phyloP scores from a whole-genome alignment of 1,140 invertebrate genomes.

The Myzus persicae region DNA sequence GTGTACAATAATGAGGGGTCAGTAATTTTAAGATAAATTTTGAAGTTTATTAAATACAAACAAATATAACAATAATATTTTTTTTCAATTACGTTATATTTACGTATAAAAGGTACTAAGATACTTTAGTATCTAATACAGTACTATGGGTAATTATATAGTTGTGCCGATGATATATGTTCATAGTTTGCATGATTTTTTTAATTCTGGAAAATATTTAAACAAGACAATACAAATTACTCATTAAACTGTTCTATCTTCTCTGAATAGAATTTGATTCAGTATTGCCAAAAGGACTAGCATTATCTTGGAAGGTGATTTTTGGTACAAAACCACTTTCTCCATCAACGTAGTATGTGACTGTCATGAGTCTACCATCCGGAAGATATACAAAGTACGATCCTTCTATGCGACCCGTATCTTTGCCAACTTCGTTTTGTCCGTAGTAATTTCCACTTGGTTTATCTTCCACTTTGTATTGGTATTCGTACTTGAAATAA shows the following conservation, averaged over 20 bases:
- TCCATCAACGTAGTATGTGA: conserved; percentile 73
- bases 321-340: conserved; percentile 75
- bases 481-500: conserved; percentile 72
- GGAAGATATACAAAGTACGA: conserved; percentile 59
- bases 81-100: background rate
- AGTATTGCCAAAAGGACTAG: conserved; percentile 66
- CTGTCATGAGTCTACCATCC: conserved; percentile 68
- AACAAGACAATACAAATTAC: background rate
- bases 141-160: background rate
- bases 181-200: background rate
- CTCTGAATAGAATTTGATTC: conserved; percentile 28
- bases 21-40: background rate
- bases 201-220: background rate
- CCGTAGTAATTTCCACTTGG: conserved; percentile 72
- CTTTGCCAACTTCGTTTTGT: conserved; percentile 71
- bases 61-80: background rate
- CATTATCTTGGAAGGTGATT: conserved; percentile 70
- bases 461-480: conserved; percentile 76
- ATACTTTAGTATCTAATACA: too few species aligned
- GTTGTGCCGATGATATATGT: background rate
- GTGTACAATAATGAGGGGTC: background rate
- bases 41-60: background rate
- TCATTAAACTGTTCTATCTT: background rate
- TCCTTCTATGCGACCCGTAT: conserved; percentile 68
- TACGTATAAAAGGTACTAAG: background rate